phyloP scores from a whole-genome alignment of 2,113 vertebrate genomes.

The Corydoras sp. region DNA sequence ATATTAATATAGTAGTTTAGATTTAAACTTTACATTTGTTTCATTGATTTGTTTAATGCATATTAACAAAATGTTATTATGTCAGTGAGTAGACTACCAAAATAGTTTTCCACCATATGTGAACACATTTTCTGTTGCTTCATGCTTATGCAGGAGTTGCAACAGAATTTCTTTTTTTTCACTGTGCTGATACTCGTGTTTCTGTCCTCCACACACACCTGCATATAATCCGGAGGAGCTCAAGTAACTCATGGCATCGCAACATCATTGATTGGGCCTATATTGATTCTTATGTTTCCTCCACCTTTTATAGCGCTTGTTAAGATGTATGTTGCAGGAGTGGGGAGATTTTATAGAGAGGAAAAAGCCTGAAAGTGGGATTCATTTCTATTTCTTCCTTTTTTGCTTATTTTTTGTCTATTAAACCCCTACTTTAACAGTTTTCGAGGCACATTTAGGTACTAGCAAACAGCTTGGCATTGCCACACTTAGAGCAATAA shows the following conservation, averaged over 20 bases:
- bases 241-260: slow-evolving; percentile 27
- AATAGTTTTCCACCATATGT: not conserved
- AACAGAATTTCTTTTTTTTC: not conserved
- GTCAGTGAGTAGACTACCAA: not conserved
- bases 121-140: slow-evolving; percentile 4
- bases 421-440: not conserved
- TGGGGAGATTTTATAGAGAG: not conserved
- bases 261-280: slow-evolving; percentile 22
- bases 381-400: not conserved
- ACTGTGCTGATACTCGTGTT: slow-evolving; percentile 35
- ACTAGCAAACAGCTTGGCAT: slow-evolving; percentile 65
- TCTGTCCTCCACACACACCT: slow-evolving; percentile 29
- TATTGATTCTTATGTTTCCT: slow-evolving; percentile 32
- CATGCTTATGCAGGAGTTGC: slow-evolving; percentile 10
- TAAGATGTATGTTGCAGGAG: slow-evolving; percentile 19
- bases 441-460: not conserved
- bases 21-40: too few species aligned
- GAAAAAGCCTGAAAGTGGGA: slow-evolving; percentile 15
- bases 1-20: not conserved
- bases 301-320: slow-evolving; percentile 13
- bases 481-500: slow-evolving; percentile 80
- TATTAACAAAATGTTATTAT: too few species aligned
- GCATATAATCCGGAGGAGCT: slow-evolving; percentile 18
- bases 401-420: not conserved
- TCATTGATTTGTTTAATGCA: too few species aligned